Percentiles rank a stretch among this genome's conserved stretches.
Conservation (phyloP, 2,113 vertebrate genomes). For the Dunckerocampus dactyliophorus region DNA sequence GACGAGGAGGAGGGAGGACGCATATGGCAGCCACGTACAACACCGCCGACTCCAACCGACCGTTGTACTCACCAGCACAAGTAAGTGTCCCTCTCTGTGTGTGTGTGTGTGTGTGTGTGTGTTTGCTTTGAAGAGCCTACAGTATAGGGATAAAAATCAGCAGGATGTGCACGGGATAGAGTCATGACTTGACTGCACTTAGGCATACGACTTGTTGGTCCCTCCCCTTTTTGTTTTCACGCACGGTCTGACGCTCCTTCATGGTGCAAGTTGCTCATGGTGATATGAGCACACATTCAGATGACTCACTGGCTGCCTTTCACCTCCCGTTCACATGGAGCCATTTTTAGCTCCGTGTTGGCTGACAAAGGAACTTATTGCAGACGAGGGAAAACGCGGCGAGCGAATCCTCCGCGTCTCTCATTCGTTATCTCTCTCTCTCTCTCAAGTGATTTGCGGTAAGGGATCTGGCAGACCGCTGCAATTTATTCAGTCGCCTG, state of each 20-base stretch:
- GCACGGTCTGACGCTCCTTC: background rate
- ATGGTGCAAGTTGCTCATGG: background rate
- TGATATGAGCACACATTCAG: conserved; percentile 16
- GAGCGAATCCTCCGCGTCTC: conserved; percentile 26
- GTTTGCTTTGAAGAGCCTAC: conserved; percentile 3
- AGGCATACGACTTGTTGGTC: too few species aligned
- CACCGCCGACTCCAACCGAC: conserved; percentile 55
- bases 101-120: conserved; percentile 6
- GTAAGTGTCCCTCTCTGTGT: conserved; percentile 61
- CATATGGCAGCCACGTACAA: conserved; percentile 34
- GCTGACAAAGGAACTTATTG: conserved; percentile 46
- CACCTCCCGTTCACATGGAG: conserved; percentile 39
- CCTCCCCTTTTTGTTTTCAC: background rate
- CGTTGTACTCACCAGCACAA: conserved; percentile 89
- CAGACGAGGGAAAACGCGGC: conserved; percentile 39
- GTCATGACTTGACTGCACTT: background rate
- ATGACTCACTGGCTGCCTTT: conserved; percentile 55
- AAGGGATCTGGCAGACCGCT: conserved; percentile 23
- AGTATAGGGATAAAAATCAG: background rate
- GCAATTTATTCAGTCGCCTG: conserved; percentile 26
- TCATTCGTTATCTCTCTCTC: conserved; percentile 1
- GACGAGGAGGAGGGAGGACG: conserved; percentile 47
- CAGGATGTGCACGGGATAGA: too few species aligned
- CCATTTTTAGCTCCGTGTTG: conserved; percentile 58
- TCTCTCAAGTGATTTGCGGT: conserved; percentile 35